Percentiles rank a stretch among this genome's conserved stretches.
These are phyloP conservation scores for Aleiodes leptofemur DNA, from an alignment of 2,888 invertebrate genomes.

Conservation along the genomic window DNA sequence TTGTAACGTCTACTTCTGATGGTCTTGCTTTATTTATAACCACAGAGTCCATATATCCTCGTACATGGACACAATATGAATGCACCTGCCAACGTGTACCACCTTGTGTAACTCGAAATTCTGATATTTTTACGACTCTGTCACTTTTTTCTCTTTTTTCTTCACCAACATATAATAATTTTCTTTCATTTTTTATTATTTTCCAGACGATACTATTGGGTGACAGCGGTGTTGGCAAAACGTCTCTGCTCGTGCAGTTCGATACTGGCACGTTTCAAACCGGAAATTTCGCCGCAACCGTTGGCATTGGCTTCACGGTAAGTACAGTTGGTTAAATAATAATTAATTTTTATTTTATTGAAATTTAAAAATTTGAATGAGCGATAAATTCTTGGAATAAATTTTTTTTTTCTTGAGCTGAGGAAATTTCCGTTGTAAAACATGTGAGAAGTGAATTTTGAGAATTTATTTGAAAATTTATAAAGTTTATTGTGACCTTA, in stretches of 20 bases:
- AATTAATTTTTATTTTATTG: no score
- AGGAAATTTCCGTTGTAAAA: no score
- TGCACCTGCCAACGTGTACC: slow-evolving; percentile 23
- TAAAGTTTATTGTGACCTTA: no score
- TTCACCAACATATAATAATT: slow-evolving; percentile 9
- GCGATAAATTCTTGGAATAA: no score
- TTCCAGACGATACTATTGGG: slow-evolving; percentile 93
- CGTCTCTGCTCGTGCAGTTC: slow-evolving; percentile 93
- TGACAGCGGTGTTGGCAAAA: slow-evolving; percentile 95
- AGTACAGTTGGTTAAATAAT: slow-evolving; percentile 73
- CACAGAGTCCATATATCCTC: neutral
- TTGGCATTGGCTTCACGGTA: slow-evolving; percentile 96
- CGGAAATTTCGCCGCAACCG: slow-evolving; percentile 95
- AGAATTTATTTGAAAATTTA: no score
- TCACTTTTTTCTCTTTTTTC: slow-evolving; percentile 10
- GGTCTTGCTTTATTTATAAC: no score
- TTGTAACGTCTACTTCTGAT: no score
- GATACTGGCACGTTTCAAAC: slow-evolving; percentile 94
- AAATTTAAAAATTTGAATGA: no score
- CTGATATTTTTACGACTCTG: slow-evolving; percentile 23
- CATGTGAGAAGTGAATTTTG: no score
- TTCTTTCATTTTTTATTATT: slow-evolving; percentile 57
- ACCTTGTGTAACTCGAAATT: slow-evolving; percentile 26
- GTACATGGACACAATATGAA: slow-evolving; percentile 14
- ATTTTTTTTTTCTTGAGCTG: no score